Base-by-base conservation (phyloP, 1,140 invertebrate species). In the Drosophila albomicans region DNA sequence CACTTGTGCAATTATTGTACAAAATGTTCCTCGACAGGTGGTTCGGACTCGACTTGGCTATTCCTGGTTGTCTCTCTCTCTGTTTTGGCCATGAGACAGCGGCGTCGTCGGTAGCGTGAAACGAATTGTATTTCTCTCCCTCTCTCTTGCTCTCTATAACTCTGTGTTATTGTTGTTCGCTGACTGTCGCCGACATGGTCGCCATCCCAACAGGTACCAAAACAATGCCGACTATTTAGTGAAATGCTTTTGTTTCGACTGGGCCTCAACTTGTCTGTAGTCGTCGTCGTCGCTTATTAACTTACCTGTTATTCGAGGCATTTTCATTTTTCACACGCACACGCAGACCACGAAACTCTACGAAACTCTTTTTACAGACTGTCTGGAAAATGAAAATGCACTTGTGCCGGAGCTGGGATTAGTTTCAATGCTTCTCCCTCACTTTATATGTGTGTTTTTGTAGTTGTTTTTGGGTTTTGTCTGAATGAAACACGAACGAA, bases 241-340 rank as follows among this genome's bases (percentile, higher is more conserved):
- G 80, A 84, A 80, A 80, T 82, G 73, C 80, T 78, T 79, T 73
- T 74, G 84, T 82, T 65, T 78, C 48, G 57, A 41, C 41, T 63
- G 45, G 10, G 6, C 13, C 45, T 25, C 52, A 56, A 52, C 32
- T 51, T 54, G 20, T 25, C 20, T 25, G 61, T 32, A 16, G 38
- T 30, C 46, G 54, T 30, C 30, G 59, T 49, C 38, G 64, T 67
- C 56, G 79, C 82, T 87, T 88, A 88, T 88, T 87, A 88, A 88
- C 82, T 84, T 88, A 88, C 84, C 82, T 87, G 84, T 74, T 71
- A 79, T 79, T 65, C 63, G 65, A 72, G 66, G 78, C 75, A 84
- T 88, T 82, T 88, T 79, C 66, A 67, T 79, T 88, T 85, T 82
- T 87, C 80, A 84, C 84, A 88, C 82, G 84, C 82, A 79, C 76